Evolutionary conservation across 2,797 vertebrate genomes (phyloP), one percentile per base, ranked within the genome.

Genomic region (Sorex maritimensis): DNA sequence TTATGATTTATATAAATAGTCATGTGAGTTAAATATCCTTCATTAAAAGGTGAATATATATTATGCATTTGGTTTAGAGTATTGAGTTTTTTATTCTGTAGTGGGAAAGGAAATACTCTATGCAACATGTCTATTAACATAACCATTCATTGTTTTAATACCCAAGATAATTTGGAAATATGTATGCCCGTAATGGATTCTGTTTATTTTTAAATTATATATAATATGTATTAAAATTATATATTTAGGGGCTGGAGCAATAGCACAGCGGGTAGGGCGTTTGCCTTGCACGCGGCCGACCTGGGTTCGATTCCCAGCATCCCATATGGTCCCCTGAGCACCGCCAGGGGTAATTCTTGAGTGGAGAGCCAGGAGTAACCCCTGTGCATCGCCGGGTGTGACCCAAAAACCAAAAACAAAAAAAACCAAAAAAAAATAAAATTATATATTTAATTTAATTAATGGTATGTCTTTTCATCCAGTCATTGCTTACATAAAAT

Each of bases 191-290:
- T 52, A 52, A 9, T 52, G 49, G 49, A 52, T 52, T 49, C 11
- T 52, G 93, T 94, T n/a, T 58, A 26, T 74, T 61, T 72, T 94
- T 34, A 84, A 95, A 74, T 89, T 81, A 73, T 61, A 89, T 81
- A 52, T 11, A 52, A 52, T 52, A 52, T 44, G 5, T 44, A 44
- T 44, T 44, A 44, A 44, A 44, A 41, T 41, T 41, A 41, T 41
- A 41, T 41, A 41, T n/a, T n/a, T n/a, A 11, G 46, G 46, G 46
- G 46, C 46, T 11, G 46, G 46, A 46, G 46, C 11, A 11, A 46
- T 46, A 46, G 46, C 46, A 5, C 46, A 46, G 5, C 46, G 46
- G 46, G 46, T 46, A 46, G n/a, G n/a, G n/a, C n/a, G n/a, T n/a
- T n/a, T n/a, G n/a, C n/a, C n/a, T n/a, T n/a, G n/a, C n/a, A n/a